phyloP scores from a whole-genome alignment of 2,888 invertebrate species.

The Exephanes ischioxanthus region DNA sequence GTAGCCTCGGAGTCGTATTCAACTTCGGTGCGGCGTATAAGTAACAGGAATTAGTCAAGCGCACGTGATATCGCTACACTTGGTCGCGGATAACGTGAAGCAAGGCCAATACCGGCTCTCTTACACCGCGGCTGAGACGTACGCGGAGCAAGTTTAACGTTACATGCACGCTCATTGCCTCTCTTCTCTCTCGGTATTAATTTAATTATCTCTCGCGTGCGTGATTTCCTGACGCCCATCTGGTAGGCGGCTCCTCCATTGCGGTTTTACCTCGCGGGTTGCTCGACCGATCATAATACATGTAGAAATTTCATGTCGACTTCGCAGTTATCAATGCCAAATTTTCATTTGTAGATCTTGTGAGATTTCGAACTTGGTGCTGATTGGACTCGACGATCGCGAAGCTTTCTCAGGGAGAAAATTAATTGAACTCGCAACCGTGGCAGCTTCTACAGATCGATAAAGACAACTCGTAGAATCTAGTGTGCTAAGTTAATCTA shows the following conservation, averaged over 20 bases:
- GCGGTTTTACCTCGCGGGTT: slow-evolving; percentile 66
- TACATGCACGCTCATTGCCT: slow-evolving; percentile 53
- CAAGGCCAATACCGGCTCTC: slow-evolving; percentile 61
- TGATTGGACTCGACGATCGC: background rate
- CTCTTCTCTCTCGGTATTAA: slow-evolving; percentile 56
- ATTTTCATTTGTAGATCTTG: background rate
- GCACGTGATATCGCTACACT: slow-evolving; percentile 54
- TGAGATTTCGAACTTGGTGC: background rate
- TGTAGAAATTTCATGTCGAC: background rate
- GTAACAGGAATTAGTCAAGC: slow-evolving; percentile 58
- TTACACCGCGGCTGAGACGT: slow-evolving; percentile 18
- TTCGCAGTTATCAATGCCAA: background rate
- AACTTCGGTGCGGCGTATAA: slow-evolving; percentile 31
- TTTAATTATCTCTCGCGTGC: slow-evolving; percentile 66
- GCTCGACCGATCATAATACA: slow-evolving; percentile 65
- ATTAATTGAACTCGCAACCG: background rate
- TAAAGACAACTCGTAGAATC: too few species aligned
- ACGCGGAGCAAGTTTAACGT: slow-evolving; percentile 63
- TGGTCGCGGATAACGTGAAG: slow-evolving; percentile 43
- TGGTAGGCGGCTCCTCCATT: slow-evolving; percentile 12
- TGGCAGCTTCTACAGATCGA: too few species aligned
- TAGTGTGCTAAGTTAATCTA: too few species aligned
- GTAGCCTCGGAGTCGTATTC: slow-evolving; percentile 44
- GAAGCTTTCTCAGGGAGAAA: background rate
- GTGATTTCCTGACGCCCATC: slow-evolving; percentile 59